A percentile compares a stretch with the other conserved stretches of the same genome.
Conservation (phyloP, 2,888 invertebrate species). For the Aradus depressus region DNA sequence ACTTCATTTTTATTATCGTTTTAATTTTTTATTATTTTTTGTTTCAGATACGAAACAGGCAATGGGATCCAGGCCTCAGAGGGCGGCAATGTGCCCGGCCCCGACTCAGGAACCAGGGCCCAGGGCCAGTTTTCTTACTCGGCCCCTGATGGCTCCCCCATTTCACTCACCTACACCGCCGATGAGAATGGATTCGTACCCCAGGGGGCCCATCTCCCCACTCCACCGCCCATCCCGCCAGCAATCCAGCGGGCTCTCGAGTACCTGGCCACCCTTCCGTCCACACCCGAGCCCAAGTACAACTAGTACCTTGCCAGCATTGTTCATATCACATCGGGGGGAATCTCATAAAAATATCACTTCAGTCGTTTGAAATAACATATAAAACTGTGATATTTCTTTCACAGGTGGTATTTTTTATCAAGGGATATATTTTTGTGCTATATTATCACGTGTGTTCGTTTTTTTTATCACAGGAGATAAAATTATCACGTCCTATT, state of each 20-base stretch:
- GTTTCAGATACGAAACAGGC: constrained; percentile 38
- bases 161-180: constrained; percentile 49
- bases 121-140: constrained; percentile 65
- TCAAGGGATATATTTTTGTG: no score
- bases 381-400: no score
- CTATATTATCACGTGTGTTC: no score
- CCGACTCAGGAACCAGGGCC: constrained; percentile 36
- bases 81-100: constrained; percentile 36
- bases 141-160: constrained; percentile 49
- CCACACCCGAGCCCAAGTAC: constrained; percentile 27
- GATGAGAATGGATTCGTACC: constrained; percentile 60
- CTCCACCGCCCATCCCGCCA: constrained; percentile 37
- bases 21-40: constrained; percentile 1
- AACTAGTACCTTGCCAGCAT: no score
- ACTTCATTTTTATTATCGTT: not conserved
- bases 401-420: no score
- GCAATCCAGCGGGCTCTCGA: constrained; percentile 36
- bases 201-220: constrained; percentile 40
- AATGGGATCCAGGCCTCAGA: constrained; percentile 41
- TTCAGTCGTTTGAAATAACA: no score
- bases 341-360: no score
- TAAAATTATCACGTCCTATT: no score
- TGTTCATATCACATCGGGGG: no score
- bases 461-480: no score
- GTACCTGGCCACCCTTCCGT: constrained; percentile 33